phyloP scores from a whole-genome alignment of 1,140 invertebrate species.

The Gryon sp. region DNA sequence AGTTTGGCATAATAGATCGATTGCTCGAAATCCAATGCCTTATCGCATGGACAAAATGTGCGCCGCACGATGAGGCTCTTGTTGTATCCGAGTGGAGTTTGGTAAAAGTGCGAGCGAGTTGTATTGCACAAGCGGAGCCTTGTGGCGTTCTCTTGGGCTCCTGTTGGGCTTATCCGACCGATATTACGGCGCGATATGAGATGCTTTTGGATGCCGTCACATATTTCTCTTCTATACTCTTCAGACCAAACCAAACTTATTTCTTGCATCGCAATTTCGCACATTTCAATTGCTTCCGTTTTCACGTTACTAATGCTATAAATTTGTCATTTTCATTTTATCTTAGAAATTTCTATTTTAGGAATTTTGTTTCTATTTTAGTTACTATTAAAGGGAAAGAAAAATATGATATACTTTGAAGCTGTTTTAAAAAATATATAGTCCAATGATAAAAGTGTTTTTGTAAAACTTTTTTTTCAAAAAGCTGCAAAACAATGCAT shows the following conservation, averaged over 20 bases:
- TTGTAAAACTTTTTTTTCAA: too few species aligned
- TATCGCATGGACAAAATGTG: conserved; percentile 63
- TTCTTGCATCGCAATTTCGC: conserved; percentile 23
- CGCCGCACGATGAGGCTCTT: conserved; percentile 56
- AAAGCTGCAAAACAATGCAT: conserved; percentile 2
- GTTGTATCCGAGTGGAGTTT: conserved; percentile 59
- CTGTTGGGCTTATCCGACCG: conserved; percentile 74
- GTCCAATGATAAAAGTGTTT: too few species aligned
- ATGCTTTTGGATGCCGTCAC: conserved; percentile 63
- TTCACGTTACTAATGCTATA: conserved; percentile 14
- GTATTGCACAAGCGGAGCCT: conserved; percentile 64
- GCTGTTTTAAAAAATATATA: too few species aligned
- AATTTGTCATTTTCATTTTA: conserved; percentile 30
- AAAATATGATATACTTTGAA: too few species aligned
- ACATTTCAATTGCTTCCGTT: conserved; percentile 13
- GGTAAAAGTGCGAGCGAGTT: conserved; percentile 57
- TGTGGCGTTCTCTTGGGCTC: conserved; percentile 72
- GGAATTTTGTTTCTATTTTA: too few species aligned
- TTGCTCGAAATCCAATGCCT: conserved; percentile 60
- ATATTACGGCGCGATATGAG: conserved; percentile 75
- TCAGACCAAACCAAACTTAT: conserved; percentile 59
- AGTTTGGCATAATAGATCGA: conserved; percentile 65
- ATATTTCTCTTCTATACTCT: conserved; percentile 66
- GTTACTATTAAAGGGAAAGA: too few species aligned
- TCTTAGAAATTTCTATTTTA: too few species aligned